These are phyloP conservation scores for Oplegnathus fasciatus DNA, from an alignment of 2,113 vertebrate species.

Conservation along the genomic window DNA sequence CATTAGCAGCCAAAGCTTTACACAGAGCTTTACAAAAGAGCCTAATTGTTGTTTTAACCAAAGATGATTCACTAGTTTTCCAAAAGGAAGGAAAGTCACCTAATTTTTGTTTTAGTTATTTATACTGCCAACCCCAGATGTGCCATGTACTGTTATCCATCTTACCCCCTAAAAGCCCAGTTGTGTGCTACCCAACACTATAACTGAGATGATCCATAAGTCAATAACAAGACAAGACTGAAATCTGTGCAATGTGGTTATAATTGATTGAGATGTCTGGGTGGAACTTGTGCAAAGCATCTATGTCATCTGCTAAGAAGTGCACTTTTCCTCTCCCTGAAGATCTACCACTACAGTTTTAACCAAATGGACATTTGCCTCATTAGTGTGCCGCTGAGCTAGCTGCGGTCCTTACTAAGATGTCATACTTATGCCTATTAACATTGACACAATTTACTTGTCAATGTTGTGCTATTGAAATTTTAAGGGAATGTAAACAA, in stretches of 20 bases:
- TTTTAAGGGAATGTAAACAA: slow-evolving; percentile 72
- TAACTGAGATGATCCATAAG: slow-evolving; percentile 85
- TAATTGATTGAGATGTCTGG: slow-evolving; percentile 91
- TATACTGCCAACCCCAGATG: slow-evolving; percentile 64
- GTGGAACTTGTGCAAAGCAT: slow-evolving; percentile 87
- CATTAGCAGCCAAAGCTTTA: slow-evolving; percentile 83
- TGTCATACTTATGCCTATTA: slow-evolving; percentile 78
- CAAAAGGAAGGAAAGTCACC: slow-evolving; percentile 57
- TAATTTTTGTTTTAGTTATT: slow-evolving; percentile 72
- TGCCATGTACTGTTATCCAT: slow-evolving; percentile 73
- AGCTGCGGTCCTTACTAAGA: slow-evolving; percentile 71
- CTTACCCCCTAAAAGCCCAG: slow-evolving; percentile 79
- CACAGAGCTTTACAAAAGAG: slow-evolving; percentile 74
- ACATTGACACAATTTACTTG: slow-evolving; percentile 75
- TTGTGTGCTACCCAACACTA: slow-evolving; percentile 84
- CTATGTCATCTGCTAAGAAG: slow-evolving; percentile 89
- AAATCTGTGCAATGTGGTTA: slow-evolving; percentile 89
- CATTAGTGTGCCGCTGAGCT: slow-evolving; percentile 81
- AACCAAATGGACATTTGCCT: slow-evolving; percentile 85
- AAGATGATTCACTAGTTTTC: slow-evolving; percentile 66
- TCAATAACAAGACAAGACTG: slow-evolving; percentile 88
- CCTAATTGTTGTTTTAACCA: slow-evolving; percentile 67
- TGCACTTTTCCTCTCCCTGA: slow-evolving; percentile 86
- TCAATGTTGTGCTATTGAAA: slow-evolving; percentile 72
- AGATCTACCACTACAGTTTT: slow-evolving; percentile 83